These are phyloP conservation scores for Bilobella aurantiaca DNA, from an alignment of 1,140 invertebrate species.

Conservation along the genomic window DNA sequence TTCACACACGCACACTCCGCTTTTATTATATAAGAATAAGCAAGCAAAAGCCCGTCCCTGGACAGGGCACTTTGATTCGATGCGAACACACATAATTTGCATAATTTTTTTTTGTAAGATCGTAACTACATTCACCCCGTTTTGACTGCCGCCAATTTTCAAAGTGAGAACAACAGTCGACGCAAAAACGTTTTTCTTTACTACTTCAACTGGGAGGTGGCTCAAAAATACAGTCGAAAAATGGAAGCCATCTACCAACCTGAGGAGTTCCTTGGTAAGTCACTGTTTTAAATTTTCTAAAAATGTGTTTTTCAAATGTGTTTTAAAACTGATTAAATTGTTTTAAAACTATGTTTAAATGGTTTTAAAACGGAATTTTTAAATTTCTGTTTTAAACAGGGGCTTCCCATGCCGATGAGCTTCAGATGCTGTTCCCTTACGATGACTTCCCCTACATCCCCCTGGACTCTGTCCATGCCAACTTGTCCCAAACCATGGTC, in stretches of 20 bases:
- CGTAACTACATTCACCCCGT: slow-evolving; percentile 9
- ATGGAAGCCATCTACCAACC: not conserved
- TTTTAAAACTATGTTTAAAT: too few species aligned
- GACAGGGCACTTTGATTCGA: too few species aligned
- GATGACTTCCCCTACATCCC: slow-evolving; percentile 17
- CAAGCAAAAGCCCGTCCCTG: too few species aligned
- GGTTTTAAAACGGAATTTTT: too few species aligned
- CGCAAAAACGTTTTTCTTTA: slow-evolving; percentile 20
- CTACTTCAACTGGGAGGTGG: slow-evolving; percentile 13
- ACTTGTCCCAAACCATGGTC: slow-evolving; percentile 21
- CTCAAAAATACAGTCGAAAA: not conserved
- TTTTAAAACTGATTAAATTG: too few species aligned
- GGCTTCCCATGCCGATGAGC: slow-evolving; percentile 20
- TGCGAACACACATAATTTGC: not conserved
- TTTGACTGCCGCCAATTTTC: slow-evolving; percentile 5
- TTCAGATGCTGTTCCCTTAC: slow-evolving; percentile 28
- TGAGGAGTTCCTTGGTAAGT: not conserved
- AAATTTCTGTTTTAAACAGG: too few species aligned
- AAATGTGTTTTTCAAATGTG: too few species aligned
- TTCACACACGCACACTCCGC: too few species aligned
- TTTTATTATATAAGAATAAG: too few species aligned
- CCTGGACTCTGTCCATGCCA: slow-evolving; percentile 10
- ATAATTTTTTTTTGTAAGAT: slow-evolving; percentile 9
- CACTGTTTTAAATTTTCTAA: too few species aligned
- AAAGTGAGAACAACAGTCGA: not conserved